These are phyloP conservation scores for Athripsodes cinereus DNA, from an alignment of 2,888 invertebrate genomes.

Conservation along the genomic window DNA sequence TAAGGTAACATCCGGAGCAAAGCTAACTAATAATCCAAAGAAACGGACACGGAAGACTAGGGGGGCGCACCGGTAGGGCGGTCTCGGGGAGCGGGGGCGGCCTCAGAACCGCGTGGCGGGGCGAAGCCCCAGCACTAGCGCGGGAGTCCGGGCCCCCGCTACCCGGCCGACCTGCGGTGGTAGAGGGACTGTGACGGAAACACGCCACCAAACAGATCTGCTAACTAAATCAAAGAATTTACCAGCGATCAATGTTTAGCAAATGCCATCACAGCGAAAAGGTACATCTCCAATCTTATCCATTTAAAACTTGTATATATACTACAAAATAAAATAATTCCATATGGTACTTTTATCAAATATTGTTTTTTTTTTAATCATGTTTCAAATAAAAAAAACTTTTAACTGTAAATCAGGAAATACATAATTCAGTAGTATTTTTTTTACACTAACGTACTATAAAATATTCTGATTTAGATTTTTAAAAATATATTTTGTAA, in stretches of 20 bases:
- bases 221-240: not conserved
- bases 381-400: too few relatives aligned
- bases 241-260: conserved; percentile 1
- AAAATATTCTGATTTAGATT: too few relatives aligned
- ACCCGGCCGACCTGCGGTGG: not conserved
- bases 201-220: conserved; percentile 1
- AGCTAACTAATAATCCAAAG: conserved; percentile 1
- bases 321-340: too few relatives aligned
- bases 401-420: too few relatives aligned
- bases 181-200: conserved; percentile 1
- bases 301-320: too few relatives aligned
- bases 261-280: conserved; percentile 2
- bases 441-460: too few relatives aligned
- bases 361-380: too few relatives aligned
- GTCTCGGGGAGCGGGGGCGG: not conserved
- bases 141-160: not conserved
- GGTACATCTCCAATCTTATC: too few relatives aligned
- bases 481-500: too few relatives aligned
- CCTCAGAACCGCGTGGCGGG: not conserved
- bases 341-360: too few relatives aligned
- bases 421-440: too few relatives aligned
- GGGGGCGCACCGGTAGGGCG: not conserved
- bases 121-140: not conserved
- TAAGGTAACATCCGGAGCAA: conserved; percentile 2
- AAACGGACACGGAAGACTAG: not conserved